Evolutionary conservation across 2,888 invertebrate species (phyloP), one percentile per base, ranked within the genome.

Genomic region (Ophonus ardosiacus): DNA sequence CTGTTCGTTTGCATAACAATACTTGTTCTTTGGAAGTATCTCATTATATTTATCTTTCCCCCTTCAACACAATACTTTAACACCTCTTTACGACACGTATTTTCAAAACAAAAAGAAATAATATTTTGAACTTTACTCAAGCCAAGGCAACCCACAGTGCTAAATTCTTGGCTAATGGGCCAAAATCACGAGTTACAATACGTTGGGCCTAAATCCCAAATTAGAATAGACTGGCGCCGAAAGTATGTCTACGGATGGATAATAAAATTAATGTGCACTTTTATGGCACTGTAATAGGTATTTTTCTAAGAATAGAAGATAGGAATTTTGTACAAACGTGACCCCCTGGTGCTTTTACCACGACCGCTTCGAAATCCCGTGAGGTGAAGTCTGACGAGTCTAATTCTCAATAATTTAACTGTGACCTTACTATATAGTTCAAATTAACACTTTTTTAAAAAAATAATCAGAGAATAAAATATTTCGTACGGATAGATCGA

Each of bases 151-250:
- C 82, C 71, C 56, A 57, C 82, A 71, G 4, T 0, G 15, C 56
- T 31, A 82, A 82, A 82, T 82, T 71, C 57, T 82, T 82, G 82
- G 82, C 82, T 24, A 21, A 10, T 51, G 7, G 43, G 43, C 71
- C 71, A 43, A 51, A 74, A 74, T 43, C 15, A 43, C 63, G 51
- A 56, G 18, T 81, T 40, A 65, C 81, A 81, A 51, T 68, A 65
- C 68, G 15, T 15, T 24, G 43, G 65, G 15, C 24, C 56, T 68
- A 81, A 79, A 68, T 65, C 24, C 56, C 56, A 81, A 79, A 68
- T 65, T 81, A 81, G 82, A 21, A 18, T 40, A 57, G 6, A 24
- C 57, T 71, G 82, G 82, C 82, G 82, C 82, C 82, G 43, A 65
- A 51, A 51, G n/a, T 13, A 31, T n/a, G 81, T 65, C 81, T 81